Evolutionary conservation across 2,113 vertebrate genomes (phyloP).

Genomic region (Neolamprologus fasciatus): DNA sequence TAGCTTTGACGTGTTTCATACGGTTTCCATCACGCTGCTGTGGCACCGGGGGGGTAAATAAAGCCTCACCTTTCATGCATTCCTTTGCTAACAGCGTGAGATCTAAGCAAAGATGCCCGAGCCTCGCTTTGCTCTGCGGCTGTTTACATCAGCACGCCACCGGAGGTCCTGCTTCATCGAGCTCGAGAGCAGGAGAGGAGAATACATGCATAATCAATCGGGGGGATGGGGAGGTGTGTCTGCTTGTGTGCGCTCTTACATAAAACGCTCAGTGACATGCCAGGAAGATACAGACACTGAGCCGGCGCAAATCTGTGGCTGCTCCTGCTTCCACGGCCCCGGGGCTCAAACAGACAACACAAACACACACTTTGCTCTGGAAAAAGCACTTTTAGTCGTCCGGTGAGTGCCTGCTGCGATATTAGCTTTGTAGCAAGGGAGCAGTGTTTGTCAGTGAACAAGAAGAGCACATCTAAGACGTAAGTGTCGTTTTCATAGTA

Average conservation of each 20-base stretch:
- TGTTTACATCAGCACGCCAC: slow-evolving; percentile 6
- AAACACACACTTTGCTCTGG: background rate
- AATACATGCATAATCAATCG: slow-evolving; percentile 28
- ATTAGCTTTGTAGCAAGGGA: background rate
- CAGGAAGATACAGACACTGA: slow-evolving; percentile 33
- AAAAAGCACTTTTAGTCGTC: slow-evolving; percentile 19
- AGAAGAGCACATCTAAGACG: accelerated
- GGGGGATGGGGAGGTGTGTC: background rate
- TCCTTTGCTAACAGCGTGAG: slow-evolving; percentile 1
- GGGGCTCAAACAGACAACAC: background rate
- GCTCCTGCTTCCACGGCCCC: slow-evolving; percentile 20
- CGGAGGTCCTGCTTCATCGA: background rate
- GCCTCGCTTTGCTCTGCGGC: background rate
- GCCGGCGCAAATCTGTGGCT: slow-evolving; percentile 32
- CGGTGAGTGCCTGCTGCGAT: background rate
- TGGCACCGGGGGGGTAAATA: slow-evolving; percentile 4
- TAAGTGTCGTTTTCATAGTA: accelerated
- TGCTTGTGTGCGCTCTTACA: slow-evolving; percentile 29
- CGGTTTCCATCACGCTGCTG: background rate
- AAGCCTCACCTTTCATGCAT: slow-evolving; percentile 19
- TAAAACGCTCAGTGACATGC: slow-evolving; percentile 43
- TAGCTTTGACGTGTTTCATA: background rate
- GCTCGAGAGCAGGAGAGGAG: background rate
- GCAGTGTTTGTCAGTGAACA: background rate
- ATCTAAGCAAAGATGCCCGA: background rate